Base-by-base conservation (phyloP, 2,113 vertebrate species). In the Phalacrocorax pelagicus region DNA sequence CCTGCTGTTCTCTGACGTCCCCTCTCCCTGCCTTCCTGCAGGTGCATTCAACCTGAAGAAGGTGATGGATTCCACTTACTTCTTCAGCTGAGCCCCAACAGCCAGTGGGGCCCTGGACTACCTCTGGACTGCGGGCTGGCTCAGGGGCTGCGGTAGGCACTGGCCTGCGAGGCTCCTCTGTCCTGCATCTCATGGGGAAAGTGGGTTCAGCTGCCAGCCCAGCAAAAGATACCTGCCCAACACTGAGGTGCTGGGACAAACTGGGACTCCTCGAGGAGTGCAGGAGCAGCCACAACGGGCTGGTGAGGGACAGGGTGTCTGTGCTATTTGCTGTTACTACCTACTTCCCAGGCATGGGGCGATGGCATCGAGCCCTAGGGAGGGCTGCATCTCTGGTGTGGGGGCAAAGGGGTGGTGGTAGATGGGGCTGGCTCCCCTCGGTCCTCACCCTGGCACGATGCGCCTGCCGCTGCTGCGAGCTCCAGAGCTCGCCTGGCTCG, bases 1-100 rank as follows among this genome's bases (percentile, higher is more conserved):
- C 24, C 30, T 22, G 36, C 63, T 62, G 15, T 40, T 14, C 23
- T 49, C 74, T 85, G 18, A 61, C 51, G 23, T 74, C 22, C 73
- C 32, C 20, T 52, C n/a, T 81, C 26, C 49, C 22, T 81, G 5
- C 0, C 62, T 73, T 27, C 32, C 21, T 30, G 17, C 86, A 99
- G 99, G 99, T 12, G 91, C 98, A 77, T 99, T 99, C 62, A 97
- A 99, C 97, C 98, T 99, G 77, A 74, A 98, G 72, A 96, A 93
- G 40, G 99, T 99, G 96, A 99, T 99, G 92, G 95, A 97, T 52
- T 99, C 99, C 36, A 99, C 98, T 1, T 99, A 99, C 94, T 99
- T 99, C 98, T 99, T 99, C 98, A 99, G 99, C 97, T 99, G 98
- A 99, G 55, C 57, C 49, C 10, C 0, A 0, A 21, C 47, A 40